Evolutionary conservation across 1,140 invertebrate genomes (phyloP), one percentile per base, ranked within the genome.

Genomic region (Solenopsis invicta): DNA sequence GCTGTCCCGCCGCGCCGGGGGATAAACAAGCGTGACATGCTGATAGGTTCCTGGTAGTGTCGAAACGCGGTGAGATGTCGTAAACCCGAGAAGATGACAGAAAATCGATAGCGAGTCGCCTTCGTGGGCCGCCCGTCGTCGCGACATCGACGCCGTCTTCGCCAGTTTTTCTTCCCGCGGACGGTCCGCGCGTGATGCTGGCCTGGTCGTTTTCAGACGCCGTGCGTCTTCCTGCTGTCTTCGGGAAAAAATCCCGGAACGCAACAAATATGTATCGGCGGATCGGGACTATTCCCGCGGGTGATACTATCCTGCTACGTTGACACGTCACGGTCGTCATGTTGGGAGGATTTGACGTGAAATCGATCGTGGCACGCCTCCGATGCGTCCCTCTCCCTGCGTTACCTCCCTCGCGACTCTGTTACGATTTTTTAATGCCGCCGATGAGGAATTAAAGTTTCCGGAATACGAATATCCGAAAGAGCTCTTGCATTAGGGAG

Each of bases 71-170:
- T 95, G 95, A 95, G 94, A 95, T 94, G 94, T 93, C 94, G 94
- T 95, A 95, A 95, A 95, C 91, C 93, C 88, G 90, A 94, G 91
- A 93, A 95, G 93, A 93, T 95, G 95, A 95, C 95, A 93, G 94
- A 91, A 94, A 95, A 95, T 95, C 95, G 90, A 95, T 95, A 93
- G 64, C 71, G 48, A 41, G 41, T 2, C 90, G 84, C 91, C 91
- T 94, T 93, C 81, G 75, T 80, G 88, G 88, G 66, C 0, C 88
- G 74, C 24, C 24, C 61, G 50, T 61, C 72, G 52, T 21, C 37
- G 48, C 56, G 34, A n/a, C n/a, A 16, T 50, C 61, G n/a, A 45
- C 54, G 48, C 37, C 50, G 69, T 85, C 71, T 81, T 90, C 56
- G 12, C 29, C n/a, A 29, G 29, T 91, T 92, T 90, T 87, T 78